Base-by-base conservation (phyloP, 2,888 invertebrate species). In the Chrysolina oricalcia region DNA sequence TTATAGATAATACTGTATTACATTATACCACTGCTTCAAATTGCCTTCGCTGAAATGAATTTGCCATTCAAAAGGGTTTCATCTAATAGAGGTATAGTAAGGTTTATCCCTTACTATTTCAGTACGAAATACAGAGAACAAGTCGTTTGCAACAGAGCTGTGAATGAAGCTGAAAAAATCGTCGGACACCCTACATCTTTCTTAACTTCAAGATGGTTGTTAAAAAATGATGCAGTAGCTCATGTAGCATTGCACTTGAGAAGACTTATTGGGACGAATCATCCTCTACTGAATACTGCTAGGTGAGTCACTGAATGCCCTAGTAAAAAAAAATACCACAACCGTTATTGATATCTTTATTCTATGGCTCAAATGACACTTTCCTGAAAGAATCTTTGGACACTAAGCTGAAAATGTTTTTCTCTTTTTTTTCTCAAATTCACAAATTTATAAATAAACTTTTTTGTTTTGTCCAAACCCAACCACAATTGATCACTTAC, bases 161-260 rank as follows among this genome's bases (percentile, higher is more conserved):
- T 98, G 21, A 96, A 95, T 80, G 97, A 98, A 87, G 98, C 98
- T 15, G 98, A 98, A 90, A 97, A 97, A 90, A 95, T 98, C 78
- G 97, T 98, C 43, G 98, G 98, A 3, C 98, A 98, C 90, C 97
- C 98, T 5, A 97, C 98, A 2, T 97, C 98, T 5, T 97, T 97
- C 88, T 90, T 98, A 75, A 97, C 96, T 86, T 90, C 98, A 23
- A 91, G 97, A 76, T 98, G 97, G 95, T 90, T 98, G n/a, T 89
- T 98, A 43, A 97, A n/a, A n/a, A n/a, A 96, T 87, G 98, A 98
- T 87, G 98, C 98, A 90, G 94, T 98, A 74, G 97, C 97, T 0
- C 98, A 97, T 89, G 95, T 98, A 71, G 97, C 97, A 0, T 89
- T 96, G 68, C 96, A 98, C 87, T 90, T 98, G 78, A 92, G 97